Conservation (phyloP, 1,140 invertebrate genomes). For the Pseudachorutes palmiensis region DNA sequence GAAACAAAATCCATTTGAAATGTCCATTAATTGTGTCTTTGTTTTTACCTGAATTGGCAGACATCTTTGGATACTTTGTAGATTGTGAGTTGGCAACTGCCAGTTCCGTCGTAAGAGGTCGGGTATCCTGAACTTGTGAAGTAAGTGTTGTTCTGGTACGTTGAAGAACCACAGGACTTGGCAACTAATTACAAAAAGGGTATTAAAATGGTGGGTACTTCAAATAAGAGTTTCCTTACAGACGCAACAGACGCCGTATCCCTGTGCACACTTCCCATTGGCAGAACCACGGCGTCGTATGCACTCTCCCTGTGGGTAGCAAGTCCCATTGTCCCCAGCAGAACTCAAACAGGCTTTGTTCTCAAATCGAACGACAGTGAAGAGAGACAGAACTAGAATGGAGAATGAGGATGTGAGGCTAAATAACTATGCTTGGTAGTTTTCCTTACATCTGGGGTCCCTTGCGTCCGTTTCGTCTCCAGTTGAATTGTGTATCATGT, state of each 20-base stretch:
- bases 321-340: slow-evolving; percentile 67
- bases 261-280: slow-evolving; percentile 65
- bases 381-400: slow-evolving; percentile 58
- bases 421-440: too few species aligned
- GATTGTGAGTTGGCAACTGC: slow-evolving; percentile 72
- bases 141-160: slow-evolving; percentile 69
- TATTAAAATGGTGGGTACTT: slow-evolving; percentile 18
- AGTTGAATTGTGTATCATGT: too few species aligned
- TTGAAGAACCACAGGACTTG: slow-evolving; percentile 62
- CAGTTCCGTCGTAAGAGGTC: slow-evolving; percentile 60
- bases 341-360: slow-evolving; percentile 58
- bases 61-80: slow-evolving; percentile 64
- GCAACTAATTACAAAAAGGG: slow-evolving; percentile 51
- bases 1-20: slow-evolving; percentile 24
- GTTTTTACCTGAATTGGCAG: slow-evolving; percentile 71
- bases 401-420: too few species aligned
- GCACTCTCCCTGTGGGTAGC: slow-evolving; percentile 60
- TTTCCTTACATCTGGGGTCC: too few species aligned
- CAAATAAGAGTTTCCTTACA: slow-evolving; percentile 51
- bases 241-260: slow-evolving; percentile 64
- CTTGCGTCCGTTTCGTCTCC: too few species aligned
- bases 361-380: slow-evolving; percentile 64
- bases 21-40: background rate
- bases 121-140: slow-evolving; percentile 75
- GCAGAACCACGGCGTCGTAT: slow-evolving; percentile 52